Evolutionary conservation across 1,140 invertebrate genomes (phyloP), one percentile per base, ranked within the genome.

Genomic region (Propsilocerus akamusi): DNA sequence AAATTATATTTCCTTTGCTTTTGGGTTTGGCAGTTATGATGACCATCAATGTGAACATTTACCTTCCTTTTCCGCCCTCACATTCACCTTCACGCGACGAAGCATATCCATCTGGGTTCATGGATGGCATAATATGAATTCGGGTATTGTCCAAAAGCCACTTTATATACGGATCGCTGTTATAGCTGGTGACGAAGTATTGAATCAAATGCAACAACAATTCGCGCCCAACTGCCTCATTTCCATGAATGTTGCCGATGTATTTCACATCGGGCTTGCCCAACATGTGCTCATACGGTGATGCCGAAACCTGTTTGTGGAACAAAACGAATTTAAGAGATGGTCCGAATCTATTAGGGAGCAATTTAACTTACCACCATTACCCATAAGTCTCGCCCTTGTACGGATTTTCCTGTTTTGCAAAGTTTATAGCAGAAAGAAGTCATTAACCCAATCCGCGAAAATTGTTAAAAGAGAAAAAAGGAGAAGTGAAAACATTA

Each of bases 321-420:
- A 22, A 17, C 6, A 37, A 30, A 11, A 11, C n/a, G 28, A 30
- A 30, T 6, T n/a, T 30, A 11, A 30, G n/a, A 30, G 28, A 30
- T n/a, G n/a, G n/a, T n/a, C n/a, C n/a, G n/a, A n/a, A n/a, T n/a
- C n/a, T n/a, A n/a, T n/a, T n/a, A n/a, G n/a, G n/a, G n/a, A n/a
- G n/a, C n/a, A n/a, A n/a, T n/a, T n/a, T n/a, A n/a, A 41, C 34
- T 41, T 41, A 97, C 84, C 46, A 95, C 87, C 78, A 96, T 81
- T 23, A 95, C 91, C 91, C 91, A 96, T 12, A 97, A 73, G 59
- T 95, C 88, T 25, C 88, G 76, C 53, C 86, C 86, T 78, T 93
- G 83, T 2, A 91, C 86, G 47, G 88, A 91, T 69, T 91, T 92
- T 51, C 90, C 25, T 26, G n/a, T 25, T 25, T 3, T 23, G 22